Base-by-base conservation (phyloP, 2,797 vertebrate genomes). In the Sebastes variabilis region DNA sequence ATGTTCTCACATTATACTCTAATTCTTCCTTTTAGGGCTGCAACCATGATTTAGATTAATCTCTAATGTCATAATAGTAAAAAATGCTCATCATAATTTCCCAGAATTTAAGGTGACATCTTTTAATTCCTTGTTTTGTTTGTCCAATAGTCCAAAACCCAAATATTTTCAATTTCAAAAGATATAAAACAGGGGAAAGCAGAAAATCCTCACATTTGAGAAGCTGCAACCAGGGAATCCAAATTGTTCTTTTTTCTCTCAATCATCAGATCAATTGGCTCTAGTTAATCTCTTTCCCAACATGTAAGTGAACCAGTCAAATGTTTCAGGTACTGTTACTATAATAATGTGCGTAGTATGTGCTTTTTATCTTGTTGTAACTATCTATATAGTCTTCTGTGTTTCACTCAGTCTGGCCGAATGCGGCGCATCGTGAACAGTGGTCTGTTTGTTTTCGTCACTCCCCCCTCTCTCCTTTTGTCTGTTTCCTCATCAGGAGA, bases 401-500 rank as follows among this genome's bases (percentile, higher is more conserved):
- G 8, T 76, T 52, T 59, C 20, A 10, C 58, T 66, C 18, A 36
- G 14, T 70, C 34, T 58, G 32, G 24, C 36, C 5, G 13, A 18
- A 22, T 29, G 49, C 22, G 62, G 18, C 0, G 1, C 30, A 7
- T 75, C 3, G 1, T 55, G 22, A 68, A 22, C 55, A 8, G 6
- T 18, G 32, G 20, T 68, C 12, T 81, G 42, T 79, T 75, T 79
- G 14, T 59, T 72, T 59, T 68, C 2, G 2, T 72, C 55, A 52
- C 54, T 22, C 67, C n/a, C n/a, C 8, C 46, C n/a, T 12, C 16
- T 38, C 56, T 27, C 11, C 32, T 13, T 56, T 22, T 42, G 38
- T 13, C 7, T 61, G n/a, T 64, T 24, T 42, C 20, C 71, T 89
- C 83, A 91, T 92, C 82, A 90, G 60, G 60, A 85, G 66, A 62